A percentile compares a stretch with the other conserved stretches of the same genome.
phyloP scores from a whole-genome alignment of 2,113 vertebrate genomes.

The Oreocharis arfaki region DNA sequence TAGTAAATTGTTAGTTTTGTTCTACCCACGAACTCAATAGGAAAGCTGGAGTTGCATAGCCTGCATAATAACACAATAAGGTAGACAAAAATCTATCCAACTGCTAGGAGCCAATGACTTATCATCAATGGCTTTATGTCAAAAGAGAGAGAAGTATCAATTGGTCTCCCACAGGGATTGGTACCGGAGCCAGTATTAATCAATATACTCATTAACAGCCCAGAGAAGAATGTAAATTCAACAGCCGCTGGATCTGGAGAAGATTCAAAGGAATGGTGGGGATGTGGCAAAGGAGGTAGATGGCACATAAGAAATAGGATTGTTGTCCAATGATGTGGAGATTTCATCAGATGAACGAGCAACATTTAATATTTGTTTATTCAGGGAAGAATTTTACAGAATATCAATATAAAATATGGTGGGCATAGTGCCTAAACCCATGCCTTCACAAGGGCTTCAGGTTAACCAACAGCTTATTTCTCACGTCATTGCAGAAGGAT shows the following conservation, averaged over 20 bases:
- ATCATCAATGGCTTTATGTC: conserved; percentile 63
- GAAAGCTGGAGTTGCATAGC: conserved; percentile 15
- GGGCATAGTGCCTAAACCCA: not conserved
- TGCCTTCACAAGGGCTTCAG: not conserved
- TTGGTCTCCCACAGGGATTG: conserved; percentile 55
- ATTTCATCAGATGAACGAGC: not conserved
- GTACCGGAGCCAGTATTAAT: conserved; percentile 35
- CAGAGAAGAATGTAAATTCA: conserved; percentile 57
- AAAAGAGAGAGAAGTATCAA: conserved; percentile 60
- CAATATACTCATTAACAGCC: conserved; percentile 64
- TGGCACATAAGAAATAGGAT: not conserved
- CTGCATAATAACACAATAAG: conserved; percentile 57
- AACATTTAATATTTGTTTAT: not conserved
- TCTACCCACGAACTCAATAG: not conserved
- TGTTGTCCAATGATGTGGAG: not conserved
- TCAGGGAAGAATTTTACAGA: not conserved
- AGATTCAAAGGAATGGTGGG: not conserved
- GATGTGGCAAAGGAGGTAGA: not conserved
- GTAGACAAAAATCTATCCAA: conserved; percentile 61
- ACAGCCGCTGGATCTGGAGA: conserved; percentile 2
- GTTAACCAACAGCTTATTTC: not conserved
- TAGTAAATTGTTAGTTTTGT: conserved; percentile 39
- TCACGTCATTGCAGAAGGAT: not conserved
- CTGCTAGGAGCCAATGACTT: conserved; percentile 52
- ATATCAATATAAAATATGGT: not conserved